Evolutionary conservation across 2,888 invertebrate genomes (phyloP).

Genomic region (Heteromyza rotundicornis): DNA sequence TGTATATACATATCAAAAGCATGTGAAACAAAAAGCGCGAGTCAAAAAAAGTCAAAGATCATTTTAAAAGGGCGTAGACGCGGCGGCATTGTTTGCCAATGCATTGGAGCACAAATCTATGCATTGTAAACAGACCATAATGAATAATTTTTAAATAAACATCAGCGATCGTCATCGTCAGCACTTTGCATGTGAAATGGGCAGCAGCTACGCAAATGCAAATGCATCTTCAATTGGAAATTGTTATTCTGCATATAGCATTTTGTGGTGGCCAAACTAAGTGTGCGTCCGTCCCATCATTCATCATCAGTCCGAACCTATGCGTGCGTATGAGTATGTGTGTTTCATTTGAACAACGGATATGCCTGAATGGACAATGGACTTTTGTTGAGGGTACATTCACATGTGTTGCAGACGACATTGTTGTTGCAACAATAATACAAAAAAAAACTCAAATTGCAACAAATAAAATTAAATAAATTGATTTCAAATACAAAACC

Average conservation of each 20-base stretch:
- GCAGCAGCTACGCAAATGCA: background rate
- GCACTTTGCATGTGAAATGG: background rate
- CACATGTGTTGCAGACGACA: conserved; percentile 3
- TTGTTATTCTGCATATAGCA: background rate
- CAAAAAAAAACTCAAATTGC: too few species aligned
- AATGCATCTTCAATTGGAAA: conserved; percentile 2
- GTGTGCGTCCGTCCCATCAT: background rate
- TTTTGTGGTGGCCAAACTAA: background rate
- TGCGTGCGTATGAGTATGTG: background rate
- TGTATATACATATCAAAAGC: background rate
- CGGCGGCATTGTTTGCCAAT: background rate
- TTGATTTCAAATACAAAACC: too few species aligned
- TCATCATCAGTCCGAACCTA: too few species aligned
- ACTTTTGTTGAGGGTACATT: conserved; percentile 20
- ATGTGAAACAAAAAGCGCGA: background rate
- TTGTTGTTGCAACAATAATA: too few species aligned
- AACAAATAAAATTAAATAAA: too few species aligned
- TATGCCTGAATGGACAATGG: conserved; percentile 21
- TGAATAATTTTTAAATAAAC: background rate
- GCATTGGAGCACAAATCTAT: background rate
- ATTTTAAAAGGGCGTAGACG: background rate
- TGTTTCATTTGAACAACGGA: conserved; percentile 10
- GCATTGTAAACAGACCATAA: background rate
- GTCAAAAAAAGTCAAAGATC: conserved; percentile 1
- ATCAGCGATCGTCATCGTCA: background rate